phyloP scores from a whole-genome alignment of 2,888 invertebrate species.

The Xestobium rufovillosum region DNA sequence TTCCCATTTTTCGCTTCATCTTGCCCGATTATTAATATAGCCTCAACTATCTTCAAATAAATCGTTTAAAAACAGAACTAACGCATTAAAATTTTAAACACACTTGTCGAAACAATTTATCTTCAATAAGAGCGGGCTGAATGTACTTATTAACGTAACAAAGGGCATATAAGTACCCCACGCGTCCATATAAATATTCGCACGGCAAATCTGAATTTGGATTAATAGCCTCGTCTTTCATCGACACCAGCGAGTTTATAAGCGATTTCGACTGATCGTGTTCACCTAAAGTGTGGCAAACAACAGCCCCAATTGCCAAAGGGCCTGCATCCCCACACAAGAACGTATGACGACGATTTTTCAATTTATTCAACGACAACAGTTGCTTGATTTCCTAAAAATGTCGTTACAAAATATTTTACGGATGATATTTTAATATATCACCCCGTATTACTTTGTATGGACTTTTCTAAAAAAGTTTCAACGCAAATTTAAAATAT shows the following conservation, averaged over 20 bases:
- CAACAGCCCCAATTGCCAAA: constrained; percentile 53
- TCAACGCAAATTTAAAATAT: no score
- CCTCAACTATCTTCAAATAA: constrained; percentile 51
- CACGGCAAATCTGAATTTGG: constrained; percentile 55
- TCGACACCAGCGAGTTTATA: constrained; percentile 40
- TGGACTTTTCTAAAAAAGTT: no score
- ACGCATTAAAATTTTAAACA: constrained; percentile 9
- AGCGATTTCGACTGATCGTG: constrained; percentile 46
- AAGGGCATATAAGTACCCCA: constrained; percentile 73
- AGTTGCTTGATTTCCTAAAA: constrained; percentile 43
- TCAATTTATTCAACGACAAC: constrained; percentile 43
- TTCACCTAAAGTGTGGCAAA: constrained; percentile 50
- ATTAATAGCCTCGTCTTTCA: constrained; percentile 50
- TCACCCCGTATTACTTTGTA: no score
- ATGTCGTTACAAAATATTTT: no score
- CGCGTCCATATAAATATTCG: constrained; percentile 79
- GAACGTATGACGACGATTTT: constrained; percentile 52
- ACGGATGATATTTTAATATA: no score
- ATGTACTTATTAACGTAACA: constrained; percentile 65
- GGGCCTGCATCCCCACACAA: constrained; percentile 63
- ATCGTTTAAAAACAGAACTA: constrained; percentile 6
- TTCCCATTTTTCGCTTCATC: constrained; percentile 48
- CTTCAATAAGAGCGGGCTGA: constrained; percentile 52
- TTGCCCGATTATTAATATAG: constrained; percentile 58
- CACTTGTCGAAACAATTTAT: constrained; percentile 53